A percentile compares a stretch with the other conserved stretches of the same genome.
These are phyloP conservation scores for Caradrina kadenii DNA, from an alignment of 2,888 invertebrate genomes.

Conservation along the genomic window DNA sequence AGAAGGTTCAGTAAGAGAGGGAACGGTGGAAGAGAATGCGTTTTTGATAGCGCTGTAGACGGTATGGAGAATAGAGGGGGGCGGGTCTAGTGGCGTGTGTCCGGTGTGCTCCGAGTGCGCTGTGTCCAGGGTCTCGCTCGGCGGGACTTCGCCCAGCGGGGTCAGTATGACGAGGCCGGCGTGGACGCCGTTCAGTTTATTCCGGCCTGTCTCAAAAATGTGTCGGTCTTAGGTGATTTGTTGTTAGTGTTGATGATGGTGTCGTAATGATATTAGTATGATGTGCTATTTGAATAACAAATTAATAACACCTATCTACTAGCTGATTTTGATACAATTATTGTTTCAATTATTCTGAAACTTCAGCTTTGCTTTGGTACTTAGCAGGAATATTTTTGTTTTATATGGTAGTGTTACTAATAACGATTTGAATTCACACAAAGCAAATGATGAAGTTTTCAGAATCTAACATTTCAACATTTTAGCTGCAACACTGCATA, in stretches of 20 bases:
- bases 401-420: neutral
- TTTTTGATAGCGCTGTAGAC: slow-evolving; percentile 86
- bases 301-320: neutral
- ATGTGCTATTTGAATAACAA: slow-evolving; percentile 22
- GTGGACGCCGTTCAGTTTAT: slow-evolving; percentile 86
- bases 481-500: neutral
- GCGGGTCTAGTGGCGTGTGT: slow-evolving; percentile 83
- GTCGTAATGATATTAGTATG: slow-evolving; percentile 21
- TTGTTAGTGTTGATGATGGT: slow-evolving; percentile 33
- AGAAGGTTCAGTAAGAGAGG: slow-evolving; percentile 31
- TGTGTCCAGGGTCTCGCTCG: slow-evolving; percentile 74
- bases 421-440: neutral
- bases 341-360: neutral
- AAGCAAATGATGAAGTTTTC: slow-evolving; percentile 16
- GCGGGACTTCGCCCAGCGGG: slow-evolving; percentile 79
- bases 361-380: slow-evolving; percentile 11
- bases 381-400: neutral
- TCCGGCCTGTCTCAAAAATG: slow-evolving; percentile 87
- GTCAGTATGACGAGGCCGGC: slow-evolving; percentile 86
- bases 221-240: slow-evolving; percentile 59
- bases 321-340: neutral
- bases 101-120: slow-evolving; percentile 65
- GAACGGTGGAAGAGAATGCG: slow-evolving; percentile 72
- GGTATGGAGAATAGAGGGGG: slow-evolving; percentile 81
- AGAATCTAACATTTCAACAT: neutral